Conservation (phyloP, 2,797 vertebrate species). For the Masticophis lateralis region DNA sequence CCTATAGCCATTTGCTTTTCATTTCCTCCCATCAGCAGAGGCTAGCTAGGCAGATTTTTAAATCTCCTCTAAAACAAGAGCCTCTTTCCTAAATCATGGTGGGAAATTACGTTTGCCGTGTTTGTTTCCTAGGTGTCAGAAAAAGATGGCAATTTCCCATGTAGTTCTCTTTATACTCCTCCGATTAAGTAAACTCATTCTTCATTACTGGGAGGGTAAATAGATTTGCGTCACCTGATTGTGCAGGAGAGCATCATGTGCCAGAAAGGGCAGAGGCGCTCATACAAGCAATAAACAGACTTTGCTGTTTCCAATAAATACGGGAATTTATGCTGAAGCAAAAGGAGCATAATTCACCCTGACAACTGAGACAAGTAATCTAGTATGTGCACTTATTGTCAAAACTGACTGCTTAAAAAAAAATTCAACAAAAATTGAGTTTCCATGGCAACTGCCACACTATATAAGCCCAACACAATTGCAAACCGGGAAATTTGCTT, state of each 20-base stretch:
- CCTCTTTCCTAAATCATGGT: slow-evolving; percentile 13
- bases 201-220: slow-evolving; percentile 43
- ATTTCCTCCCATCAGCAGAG: slow-evolving; percentile 46
- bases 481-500: slow-evolving; percentile 32
- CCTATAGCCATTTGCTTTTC: slow-evolving; percentile 38
- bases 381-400: slow-evolving; percentile 43
- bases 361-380: slow-evolving; percentile 31
- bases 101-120: neutral
- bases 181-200: slow-evolving; percentile 46
- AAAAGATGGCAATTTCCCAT: slow-evolving; percentile 23
- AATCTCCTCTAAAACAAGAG: slow-evolving; percentile 39
- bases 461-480: slow-evolving; percentile 36
- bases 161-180: neutral
- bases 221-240: slow-evolving; percentile 37
- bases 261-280: slow-evolving; percentile 26
- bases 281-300: slow-evolving; percentile 44
- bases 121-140: slow-evolving; percentile 30
- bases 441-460: slow-evolving; percentile 55
- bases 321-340: slow-evolving; percentile 31
- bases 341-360: slow-evolving; percentile 32
- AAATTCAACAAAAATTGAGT: slow-evolving; percentile 21
- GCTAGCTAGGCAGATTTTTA: slow-evolving; percentile 48
- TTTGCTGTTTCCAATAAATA: slow-evolving; percentile 46
- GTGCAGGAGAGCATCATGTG: slow-evolving; percentile 26
- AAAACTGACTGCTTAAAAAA: slow-evolving; percentile 52